Evolutionary conservation across 2,113 vertebrate species (phyloP).

Genomic region (Connochaetes taurinus): DNA sequence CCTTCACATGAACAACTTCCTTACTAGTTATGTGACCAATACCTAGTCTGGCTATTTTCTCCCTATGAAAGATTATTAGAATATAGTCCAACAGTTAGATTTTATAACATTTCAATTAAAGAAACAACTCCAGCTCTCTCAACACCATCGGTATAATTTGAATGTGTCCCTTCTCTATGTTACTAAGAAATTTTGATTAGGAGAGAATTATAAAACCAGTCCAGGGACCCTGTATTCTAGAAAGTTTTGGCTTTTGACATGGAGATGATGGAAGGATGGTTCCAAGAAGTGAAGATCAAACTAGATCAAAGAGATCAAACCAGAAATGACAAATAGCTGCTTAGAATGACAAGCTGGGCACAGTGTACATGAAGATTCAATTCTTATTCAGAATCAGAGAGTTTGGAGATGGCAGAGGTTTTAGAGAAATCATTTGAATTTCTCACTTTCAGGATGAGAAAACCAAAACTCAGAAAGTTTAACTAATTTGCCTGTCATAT

Average conservation of each 20-base stretch:
- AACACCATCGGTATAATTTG: neutral
- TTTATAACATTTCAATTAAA: neutral
- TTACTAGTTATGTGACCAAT: neutral
- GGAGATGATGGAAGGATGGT: neutral
- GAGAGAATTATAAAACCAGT: slow-evolving; percentile 7
- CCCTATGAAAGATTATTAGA: slow-evolving; percentile 29
- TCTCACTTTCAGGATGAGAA: neutral
- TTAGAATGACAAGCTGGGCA: neutral
- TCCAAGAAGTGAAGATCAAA: neutral
- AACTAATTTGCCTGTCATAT: neutral
- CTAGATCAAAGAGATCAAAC: neutral
- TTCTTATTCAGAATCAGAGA: neutral
- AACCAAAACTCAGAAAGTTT: neutral
- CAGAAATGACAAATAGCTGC: neutral
- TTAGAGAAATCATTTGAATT: neutral
- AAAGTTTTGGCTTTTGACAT: neutral
- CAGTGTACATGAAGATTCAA: neutral
- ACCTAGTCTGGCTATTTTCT: slow-evolving; percentile 7
- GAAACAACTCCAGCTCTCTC: neutral
- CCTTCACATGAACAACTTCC: neutral
- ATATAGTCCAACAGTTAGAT: slow-evolving; percentile 1
- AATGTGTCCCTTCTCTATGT: neutral
- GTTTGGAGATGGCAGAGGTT: neutral
- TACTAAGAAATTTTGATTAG: neutral
- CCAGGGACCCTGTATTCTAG: neutral